Base-by-base conservation (phyloP, 1,140 invertebrate species). In the Doryteuthis pealeii region DNA sequence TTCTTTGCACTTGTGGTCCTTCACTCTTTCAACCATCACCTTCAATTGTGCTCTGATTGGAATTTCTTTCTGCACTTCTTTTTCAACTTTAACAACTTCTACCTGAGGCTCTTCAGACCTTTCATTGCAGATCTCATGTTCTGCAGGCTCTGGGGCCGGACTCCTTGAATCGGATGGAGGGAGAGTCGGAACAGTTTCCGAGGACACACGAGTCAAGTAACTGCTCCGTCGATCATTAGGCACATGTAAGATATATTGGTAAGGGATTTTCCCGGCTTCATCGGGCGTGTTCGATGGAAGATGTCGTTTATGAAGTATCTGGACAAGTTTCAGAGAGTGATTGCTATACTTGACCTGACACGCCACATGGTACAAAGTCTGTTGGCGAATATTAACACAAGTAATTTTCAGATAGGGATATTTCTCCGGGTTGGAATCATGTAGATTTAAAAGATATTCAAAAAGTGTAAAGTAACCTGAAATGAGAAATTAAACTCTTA, bases 341-440 rank as follows among this genome's bases (percentile, higher is more conserved):
- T 77, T 75, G 77, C 54, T 80, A 73, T 77, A 82, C 49, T 81
- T 82, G 15, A 71, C 75, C 65, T 73, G 78, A 1, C 76, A 78
- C n/a, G 82, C 76, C 14, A 83, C 31, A 54, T 85, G 84, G n/a
- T 82, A 79, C 3, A 85, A 72, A 31, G 80, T 76, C 73, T 84
- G 79, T 14, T 82, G 80, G 35, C 79, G 73, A 28, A 32, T 66
- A 66, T 84, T 79, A 35, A 72, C 40, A 28, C 77, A 77, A 15
- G 58, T 33, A 0, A 78, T 76, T 71, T 80, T 72, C 8, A 84
- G 74, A 43, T 76, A 74, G 2, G 71, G 22, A 73, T 79, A 78
- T 35, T 74, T 80, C 15, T 75, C 71, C 49, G 73, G 77, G 35
- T 80, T 78, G 14, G 72, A 73, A 26, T 81, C 74, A 66, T 75